These are phyloP conservation scores for Escarpia spicata DNA, from an alignment of 2,888 invertebrate genomes.

Conservation along the genomic window DNA sequence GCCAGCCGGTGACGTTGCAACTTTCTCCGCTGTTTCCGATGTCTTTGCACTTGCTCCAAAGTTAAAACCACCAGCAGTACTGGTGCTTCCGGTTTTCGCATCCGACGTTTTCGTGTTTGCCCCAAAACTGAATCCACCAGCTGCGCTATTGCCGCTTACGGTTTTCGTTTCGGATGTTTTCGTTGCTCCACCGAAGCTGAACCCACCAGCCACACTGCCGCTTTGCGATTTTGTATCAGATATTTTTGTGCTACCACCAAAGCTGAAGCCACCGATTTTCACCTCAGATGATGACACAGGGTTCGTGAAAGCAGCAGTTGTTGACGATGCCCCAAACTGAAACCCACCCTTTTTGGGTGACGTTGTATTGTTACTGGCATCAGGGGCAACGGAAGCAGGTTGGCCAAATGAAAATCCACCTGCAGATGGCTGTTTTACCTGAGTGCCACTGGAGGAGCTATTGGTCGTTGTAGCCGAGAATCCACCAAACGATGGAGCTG, in stretches of 20 bases:
- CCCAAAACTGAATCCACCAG: constrained; percentile 26
- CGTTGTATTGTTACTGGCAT: neutral
- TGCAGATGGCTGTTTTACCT: neutral
- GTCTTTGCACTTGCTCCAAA: constrained; percentile 1
- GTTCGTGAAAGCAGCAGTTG: constrained; percentile 12
- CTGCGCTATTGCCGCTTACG: neutral
- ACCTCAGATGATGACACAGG: neutral
- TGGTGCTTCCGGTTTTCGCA: neutral
- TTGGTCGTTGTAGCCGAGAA: neutral
- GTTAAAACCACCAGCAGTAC: constrained; percentile 11
- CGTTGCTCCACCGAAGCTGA: neutral
- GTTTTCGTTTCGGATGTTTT: constrained; percentile 3
- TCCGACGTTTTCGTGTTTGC: neutral
- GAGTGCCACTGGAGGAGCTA: neutral
- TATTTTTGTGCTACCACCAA: neutral
- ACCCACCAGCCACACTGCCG: constrained; percentile 19
- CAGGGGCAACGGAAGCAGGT: neutral
- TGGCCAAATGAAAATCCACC: constrained; percentile 23
- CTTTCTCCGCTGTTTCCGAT: neutral
- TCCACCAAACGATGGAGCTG: constrained; percentile 7
- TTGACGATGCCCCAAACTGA: constrained; percentile 8
- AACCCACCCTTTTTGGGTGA: constrained; percentile 18
- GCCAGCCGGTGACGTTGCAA: neutral
- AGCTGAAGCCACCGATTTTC: constrained; percentile 20
- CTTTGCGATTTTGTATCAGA: neutral